A percentile compares a stretch with the other conserved stretches of the same genome.
Evolutionary conservation across 2,113 vertebrate species (phyloP).

Genomic region (Acanthisitta chloris): DNA sequence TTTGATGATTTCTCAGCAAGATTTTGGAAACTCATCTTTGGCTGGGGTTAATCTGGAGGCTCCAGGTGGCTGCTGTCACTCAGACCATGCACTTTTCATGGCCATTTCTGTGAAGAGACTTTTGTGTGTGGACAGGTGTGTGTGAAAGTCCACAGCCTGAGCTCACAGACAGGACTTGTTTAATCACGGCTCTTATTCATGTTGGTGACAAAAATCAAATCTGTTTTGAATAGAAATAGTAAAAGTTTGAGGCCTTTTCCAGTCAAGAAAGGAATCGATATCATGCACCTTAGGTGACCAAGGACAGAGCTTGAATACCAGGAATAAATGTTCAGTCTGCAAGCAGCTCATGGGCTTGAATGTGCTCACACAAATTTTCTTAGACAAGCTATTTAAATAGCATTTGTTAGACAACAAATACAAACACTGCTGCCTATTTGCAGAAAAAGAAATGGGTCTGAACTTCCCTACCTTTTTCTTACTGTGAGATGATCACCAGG

Average conservation of each 20-base stretch:
- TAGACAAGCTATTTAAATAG: neutral
- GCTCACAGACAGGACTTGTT: neutral
- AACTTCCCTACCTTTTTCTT: neutral
- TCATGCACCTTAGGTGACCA: neutral
- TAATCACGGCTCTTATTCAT: neutral
- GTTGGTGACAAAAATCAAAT: neutral
- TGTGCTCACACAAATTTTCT: neutral
- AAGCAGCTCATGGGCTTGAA: neutral
- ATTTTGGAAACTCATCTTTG: neutral
- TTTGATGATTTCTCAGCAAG: neutral
- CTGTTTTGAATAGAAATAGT: neutral
- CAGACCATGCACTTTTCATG: neutral
- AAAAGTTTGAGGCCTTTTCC: neutral
- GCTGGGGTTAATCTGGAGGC: rapidly evolving
- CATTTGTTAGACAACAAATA: neutral
- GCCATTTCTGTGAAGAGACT: neutral
- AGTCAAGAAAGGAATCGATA: neutral
- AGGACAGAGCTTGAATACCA: neutral
- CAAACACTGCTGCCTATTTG: neutral
- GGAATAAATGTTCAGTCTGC: neutral
- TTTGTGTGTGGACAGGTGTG: rapidly evolving
- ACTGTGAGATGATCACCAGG: neutral
- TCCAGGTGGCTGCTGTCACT: neutral
- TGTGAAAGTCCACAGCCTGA: neutral
- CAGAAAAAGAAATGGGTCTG: neutral